These are phyloP conservation scores for Macropis europaea DNA, from an alignment of 2,888 invertebrate genomes.

Conservation along the genomic window DNA sequence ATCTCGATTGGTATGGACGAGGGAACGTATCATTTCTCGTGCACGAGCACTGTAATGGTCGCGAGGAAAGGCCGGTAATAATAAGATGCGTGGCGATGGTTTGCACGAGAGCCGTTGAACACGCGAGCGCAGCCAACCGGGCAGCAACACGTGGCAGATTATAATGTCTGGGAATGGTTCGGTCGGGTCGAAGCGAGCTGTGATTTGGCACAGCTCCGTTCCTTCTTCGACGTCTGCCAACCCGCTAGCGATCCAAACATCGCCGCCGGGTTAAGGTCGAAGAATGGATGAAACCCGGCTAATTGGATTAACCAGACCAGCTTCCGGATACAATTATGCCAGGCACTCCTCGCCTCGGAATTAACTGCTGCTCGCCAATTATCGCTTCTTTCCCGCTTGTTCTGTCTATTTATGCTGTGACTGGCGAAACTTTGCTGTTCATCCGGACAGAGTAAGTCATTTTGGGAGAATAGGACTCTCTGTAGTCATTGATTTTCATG, in stretches of 20 bases:
- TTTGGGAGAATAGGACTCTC: too few relatives aligned
- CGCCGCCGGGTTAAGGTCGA: slow-evolving; percentile 27
- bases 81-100: slow-evolving; percentile 43
- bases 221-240: slow-evolving; percentile 47
- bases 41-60: slow-evolving; percentile 19
- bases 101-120: slow-evolving; percentile 17
- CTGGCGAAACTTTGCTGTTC: too few relatives aligned
- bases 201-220: slow-evolving; percentile 60
- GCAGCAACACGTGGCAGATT: slow-evolving; percentile 74
- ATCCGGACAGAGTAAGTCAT: too few relatives aligned
- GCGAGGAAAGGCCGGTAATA: slow-evolving; percentile 16
- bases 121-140: slow-evolving; percentile 42
- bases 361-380: neutral
- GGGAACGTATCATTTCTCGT: neutral
- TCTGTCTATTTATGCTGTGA: too few relatives aligned
- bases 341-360: neutral
- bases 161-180: slow-evolving; percentile 49
- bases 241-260: slow-evolving; percentile 17
- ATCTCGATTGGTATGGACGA: neutral
- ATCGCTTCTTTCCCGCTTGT: neutral
- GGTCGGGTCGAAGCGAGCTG: slow-evolving; percentile 18
- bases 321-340: neutral
- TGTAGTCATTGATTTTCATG: too few relatives aligned
- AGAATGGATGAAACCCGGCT: slow-evolving; percentile 18
- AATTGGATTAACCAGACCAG: slow-evolving; percentile 46